Evolutionary conservation across 2,888 invertebrate species (phyloP).

Genomic region (Lymantria monacha): DNA sequence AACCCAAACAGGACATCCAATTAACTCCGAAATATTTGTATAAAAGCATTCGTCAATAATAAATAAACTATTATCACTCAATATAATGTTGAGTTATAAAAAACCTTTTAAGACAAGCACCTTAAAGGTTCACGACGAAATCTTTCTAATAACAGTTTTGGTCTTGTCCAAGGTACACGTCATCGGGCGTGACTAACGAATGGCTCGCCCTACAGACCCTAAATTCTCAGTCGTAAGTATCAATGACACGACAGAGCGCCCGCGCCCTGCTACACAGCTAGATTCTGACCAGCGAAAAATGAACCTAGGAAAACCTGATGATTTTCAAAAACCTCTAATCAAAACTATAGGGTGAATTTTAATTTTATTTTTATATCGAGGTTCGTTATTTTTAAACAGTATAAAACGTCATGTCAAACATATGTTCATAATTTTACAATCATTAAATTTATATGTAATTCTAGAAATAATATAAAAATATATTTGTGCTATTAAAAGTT

Average conservation of each 20-base stretch:
- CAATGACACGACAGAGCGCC: conserved; percentile 55
- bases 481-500: too few species aligned
- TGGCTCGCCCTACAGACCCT: conserved; percentile 83
- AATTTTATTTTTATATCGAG: too few species aligned
- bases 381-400: too few species aligned
- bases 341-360: too few species aligned
- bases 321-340: too few species aligned
- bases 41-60: conserved; percentile 28
- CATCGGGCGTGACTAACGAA: conserved; percentile 81
- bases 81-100: conserved; percentile 36
- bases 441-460: too few species aligned
- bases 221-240: conserved; percentile 82
- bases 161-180: conserved; percentile 83
- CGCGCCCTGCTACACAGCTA: conserved; percentile 20
- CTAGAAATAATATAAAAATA: too few species aligned
- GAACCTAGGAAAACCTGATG: background rate
- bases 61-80: conserved; percentile 26
- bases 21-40: conserved; percentile 22
- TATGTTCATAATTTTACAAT: too few species aligned
- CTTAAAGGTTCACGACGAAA: conserved; percentile 60
- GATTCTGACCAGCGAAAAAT: conserved; percentile 7
- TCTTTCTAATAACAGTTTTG: conserved; percentile 80
- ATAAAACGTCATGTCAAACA: too few species aligned
- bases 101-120: conserved; percentile 70
- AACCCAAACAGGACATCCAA: conserved; percentile 18